A percentile compares a stretch with the other conserved stretches of the same genome.
Conservation (phyloP, 2,888 invertebrate species). For the Tetragonisca angustula region DNA sequence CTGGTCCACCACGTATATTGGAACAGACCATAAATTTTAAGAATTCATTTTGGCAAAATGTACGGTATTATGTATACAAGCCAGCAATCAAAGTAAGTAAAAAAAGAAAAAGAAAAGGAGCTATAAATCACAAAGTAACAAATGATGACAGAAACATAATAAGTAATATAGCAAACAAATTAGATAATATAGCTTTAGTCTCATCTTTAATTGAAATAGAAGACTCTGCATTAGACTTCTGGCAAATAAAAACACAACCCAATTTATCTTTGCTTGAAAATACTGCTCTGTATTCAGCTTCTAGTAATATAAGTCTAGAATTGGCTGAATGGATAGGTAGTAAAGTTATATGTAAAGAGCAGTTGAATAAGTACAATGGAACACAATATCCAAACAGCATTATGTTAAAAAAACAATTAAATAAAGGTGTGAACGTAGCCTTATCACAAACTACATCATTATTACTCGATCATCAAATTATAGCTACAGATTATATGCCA, state of each 20-base stretch:
- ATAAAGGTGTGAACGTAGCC: conserved; percentile 74
- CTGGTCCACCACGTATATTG: conserved; percentile 74
- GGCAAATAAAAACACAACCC: conserved; percentile 77
- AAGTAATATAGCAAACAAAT: conserved; percentile 68
- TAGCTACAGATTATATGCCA: conserved; percentile 89
- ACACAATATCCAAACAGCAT: conserved; percentile 41
- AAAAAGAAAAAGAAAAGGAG: conserved; percentile 62
- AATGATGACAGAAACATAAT: conserved; percentile 45
- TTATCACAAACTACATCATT: conserved; percentile 85
- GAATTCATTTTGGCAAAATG: conserved; percentile 75
- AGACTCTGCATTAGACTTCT: conserved; percentile 79
- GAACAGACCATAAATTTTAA: conserved; percentile 58
- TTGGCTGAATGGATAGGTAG: conserved; percentile 71
- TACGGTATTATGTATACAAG: conserved; percentile 74
- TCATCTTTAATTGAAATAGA: conserved; percentile 73
- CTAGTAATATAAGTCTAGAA: conserved; percentile 75
- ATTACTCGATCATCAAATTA: conserved; percentile 85
- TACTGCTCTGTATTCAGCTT: conserved; percentile 72
- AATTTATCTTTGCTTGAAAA: conserved; percentile 83
- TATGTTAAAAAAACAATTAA: conserved; percentile 71
- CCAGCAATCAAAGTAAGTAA: conserved; percentile 75
- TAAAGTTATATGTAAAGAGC: conserved; percentile 34
- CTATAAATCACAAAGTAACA: neutral
- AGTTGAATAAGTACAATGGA: conserved; percentile 47
- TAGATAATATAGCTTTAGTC: conserved; percentile 76